A percentile compares a stretch with the other conserved stretches of the same genome.
Evolutionary conservation across 2,797 vertebrate species (phyloP).

Genomic region (Premnoplex brunnescens): DNA sequence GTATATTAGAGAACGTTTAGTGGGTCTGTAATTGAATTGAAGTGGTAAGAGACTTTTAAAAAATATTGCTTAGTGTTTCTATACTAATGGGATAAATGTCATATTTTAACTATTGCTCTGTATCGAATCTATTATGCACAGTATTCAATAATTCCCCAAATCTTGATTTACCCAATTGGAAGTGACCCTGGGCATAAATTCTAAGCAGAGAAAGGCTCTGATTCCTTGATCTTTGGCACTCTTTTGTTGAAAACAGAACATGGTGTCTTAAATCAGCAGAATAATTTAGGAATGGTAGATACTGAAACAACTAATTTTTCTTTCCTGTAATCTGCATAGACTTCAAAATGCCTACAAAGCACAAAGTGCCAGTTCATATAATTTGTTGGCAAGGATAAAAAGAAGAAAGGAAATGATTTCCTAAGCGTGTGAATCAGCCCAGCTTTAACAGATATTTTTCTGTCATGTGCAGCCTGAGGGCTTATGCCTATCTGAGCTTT

Average conservation of each 20-base stretch:
- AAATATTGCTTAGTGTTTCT: conserved; percentile 60
- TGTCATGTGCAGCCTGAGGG: conserved; percentile 80
- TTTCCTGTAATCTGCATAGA: conserved; percentile 80
- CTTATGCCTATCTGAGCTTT: conserved; percentile 84
- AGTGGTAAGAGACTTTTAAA: conserved; percentile 51
- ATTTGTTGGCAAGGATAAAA: conserved; percentile 83
- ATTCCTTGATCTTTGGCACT: conserved; percentile 77
- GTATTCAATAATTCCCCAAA: conserved; percentile 74
- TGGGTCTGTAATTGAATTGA: conserved; percentile 69
- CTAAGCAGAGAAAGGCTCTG: conserved; percentile 65
- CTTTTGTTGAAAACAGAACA: conserved; percentile 75
- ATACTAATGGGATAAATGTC: conserved; percentile 74
- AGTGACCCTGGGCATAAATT: conserved; percentile 76
- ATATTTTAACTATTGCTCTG: conserved; percentile 70
- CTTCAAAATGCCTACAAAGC: conserved; percentile 82
- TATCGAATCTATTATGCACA: conserved; percentile 71
- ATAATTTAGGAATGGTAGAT: conserved; percentile 79
- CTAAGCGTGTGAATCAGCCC: conserved; percentile 81
- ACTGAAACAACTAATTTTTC: conserved; percentile 81
- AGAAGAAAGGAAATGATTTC: conserved; percentile 83
- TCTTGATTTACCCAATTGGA: conserved; percentile 78
- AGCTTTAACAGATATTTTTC: conserved; percentile 84
- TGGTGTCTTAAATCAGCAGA: conserved; percentile 78
- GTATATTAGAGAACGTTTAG: not conserved
- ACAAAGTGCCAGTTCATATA: conserved; percentile 80